A percentile compares a stretch with the other conserved stretches of the same genome.
phyloP scores from a whole-genome alignment of 1,140 invertebrate genomes.

The Trichoplusia ni region DNA sequence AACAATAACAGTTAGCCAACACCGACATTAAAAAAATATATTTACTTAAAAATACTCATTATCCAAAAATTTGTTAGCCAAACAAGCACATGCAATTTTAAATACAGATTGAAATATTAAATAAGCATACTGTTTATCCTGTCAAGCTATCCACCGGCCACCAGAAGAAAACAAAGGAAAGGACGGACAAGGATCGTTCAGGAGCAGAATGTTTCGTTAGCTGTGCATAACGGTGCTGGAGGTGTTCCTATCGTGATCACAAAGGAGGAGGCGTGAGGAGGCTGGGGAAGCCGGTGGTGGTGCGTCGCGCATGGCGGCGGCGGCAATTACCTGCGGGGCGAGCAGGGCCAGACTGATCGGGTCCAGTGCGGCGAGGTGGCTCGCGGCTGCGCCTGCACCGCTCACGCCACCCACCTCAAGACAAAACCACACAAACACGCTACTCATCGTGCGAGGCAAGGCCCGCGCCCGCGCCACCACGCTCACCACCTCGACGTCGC shows the following conservation, averaged over 20 bases:
- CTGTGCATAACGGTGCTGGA: slow-evolving; percentile 1
- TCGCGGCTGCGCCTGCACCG: slow-evolving; percentile 73
- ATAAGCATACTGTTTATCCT: slow-evolving; percentile 64
- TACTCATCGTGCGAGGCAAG: slow-evolving; percentile 75
- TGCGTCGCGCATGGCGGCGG: slow-evolving; percentile 47
- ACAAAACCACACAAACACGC: slow-evolving; percentile 81
- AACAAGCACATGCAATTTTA: slow-evolving; percentile 70
- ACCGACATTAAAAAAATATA: slow-evolving; percentile 35
- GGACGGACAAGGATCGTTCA: slow-evolving; percentile 25
- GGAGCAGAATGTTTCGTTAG: neutral
- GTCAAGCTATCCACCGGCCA: slow-evolving; percentile 66
- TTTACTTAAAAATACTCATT: slow-evolving; percentile 23
- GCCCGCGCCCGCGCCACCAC: slow-evolving; percentile 46
- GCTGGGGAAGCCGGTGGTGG: slow-evolving; percentile 46
- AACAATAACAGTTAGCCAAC: slow-evolving; percentile 11
- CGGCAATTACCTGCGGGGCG: slow-evolving; percentile 75
- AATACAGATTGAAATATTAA: slow-evolving; percentile 57
- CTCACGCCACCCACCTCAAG: slow-evolving; percentile 80
- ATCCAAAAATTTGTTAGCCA: slow-evolving; percentile 51
- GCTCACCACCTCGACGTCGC: slow-evolving; percentile 50
- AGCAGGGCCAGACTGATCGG: slow-evolving; percentile 77
- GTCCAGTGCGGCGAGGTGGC: slow-evolving; percentile 75
- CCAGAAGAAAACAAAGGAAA: slow-evolving; percentile 34
- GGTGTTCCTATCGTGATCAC: slow-evolving; percentile 21
- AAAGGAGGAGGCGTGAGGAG: slow-evolving; percentile 32